Conservation (phyloP, 2,888 invertebrate species). For the Antheraea yamamai region DNA sequence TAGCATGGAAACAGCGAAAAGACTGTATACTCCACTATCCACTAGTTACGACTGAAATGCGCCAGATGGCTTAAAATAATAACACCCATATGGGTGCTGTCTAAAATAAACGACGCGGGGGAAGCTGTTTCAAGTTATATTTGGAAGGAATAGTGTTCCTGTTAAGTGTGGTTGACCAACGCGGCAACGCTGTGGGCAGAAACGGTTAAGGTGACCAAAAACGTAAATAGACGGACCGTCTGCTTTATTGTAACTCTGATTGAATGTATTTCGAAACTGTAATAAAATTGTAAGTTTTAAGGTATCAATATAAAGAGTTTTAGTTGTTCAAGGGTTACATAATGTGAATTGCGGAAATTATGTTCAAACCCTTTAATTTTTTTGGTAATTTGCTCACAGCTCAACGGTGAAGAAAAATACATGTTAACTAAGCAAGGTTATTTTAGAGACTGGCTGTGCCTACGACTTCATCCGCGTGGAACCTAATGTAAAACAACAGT, state of each 20-base stretch:
- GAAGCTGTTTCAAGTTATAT: slow-evolving; percentile 66
- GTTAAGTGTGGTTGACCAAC: slow-evolving; percentile 31
- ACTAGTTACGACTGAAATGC: slow-evolving; percentile 50
- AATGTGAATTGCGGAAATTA: background rate
- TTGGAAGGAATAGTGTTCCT: slow-evolving; percentile 59
- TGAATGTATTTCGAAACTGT: background rate
- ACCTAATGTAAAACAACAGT: no score
- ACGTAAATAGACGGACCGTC: slow-evolving; percentile 8
- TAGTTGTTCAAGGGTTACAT: background rate
- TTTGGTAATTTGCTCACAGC: background rate
- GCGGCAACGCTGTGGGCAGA: background rate
- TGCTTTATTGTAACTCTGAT: background rate
- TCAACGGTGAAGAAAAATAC: background rate
- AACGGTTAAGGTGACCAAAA: slow-evolving; percentile 10
- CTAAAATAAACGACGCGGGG: slow-evolving; percentile 78
- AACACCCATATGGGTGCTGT: slow-evolving; percentile 64
- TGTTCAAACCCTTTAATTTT: background rate
- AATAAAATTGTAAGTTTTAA: background rate
- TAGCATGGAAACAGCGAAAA: slow-evolving; percentile 40
- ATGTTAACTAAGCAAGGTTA: background rate
- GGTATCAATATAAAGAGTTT: no score
- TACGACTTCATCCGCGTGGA: no score
- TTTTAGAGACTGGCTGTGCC: background rate
- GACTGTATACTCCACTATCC: slow-evolving; percentile 44
- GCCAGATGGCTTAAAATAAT: slow-evolving; percentile 68